Conservation (phyloP, 2,113 vertebrate species). For the Thalassarche chlororhynchos region DNA sequence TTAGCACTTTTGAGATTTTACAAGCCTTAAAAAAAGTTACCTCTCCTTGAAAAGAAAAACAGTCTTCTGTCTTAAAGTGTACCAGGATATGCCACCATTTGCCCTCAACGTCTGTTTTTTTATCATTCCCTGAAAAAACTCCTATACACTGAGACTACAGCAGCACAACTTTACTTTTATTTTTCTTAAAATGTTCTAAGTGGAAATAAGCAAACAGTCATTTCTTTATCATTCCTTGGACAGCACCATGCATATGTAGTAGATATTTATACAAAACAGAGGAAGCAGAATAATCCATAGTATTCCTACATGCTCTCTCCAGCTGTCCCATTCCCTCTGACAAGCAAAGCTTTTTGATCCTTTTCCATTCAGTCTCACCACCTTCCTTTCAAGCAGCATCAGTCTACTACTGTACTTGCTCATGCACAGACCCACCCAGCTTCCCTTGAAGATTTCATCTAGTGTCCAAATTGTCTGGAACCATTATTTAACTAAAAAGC, state of each 20-base stretch:
- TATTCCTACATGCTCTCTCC: not conserved
- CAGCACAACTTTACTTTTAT: not conserved
- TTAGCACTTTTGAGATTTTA: not conserved
- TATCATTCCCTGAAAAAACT: not conserved
- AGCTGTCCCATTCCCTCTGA: not conserved
- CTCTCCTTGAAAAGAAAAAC: not conserved
- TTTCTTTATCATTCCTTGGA: not conserved
- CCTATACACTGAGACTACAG: not conserved
- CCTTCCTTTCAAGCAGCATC: not conserved
- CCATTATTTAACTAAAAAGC: not conserved
- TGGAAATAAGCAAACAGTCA: not conserved
- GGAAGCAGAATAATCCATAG: not conserved
- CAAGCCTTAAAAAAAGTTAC: not conserved
- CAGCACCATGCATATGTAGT: not conserved
- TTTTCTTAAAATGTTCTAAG: not conserved
- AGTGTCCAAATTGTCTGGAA: not conserved
- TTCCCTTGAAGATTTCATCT: not conserved
- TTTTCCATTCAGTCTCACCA: not conserved
- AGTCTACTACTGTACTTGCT: not conserved
- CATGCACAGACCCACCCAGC: not conserved
- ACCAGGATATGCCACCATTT: not conserved
- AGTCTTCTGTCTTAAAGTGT: not conserved
- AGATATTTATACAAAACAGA: not conserved
- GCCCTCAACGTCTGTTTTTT: not conserved
- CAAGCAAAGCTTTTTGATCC: not conserved